phyloP scores from a whole-genome alignment of 1,140 invertebrate genomes.

The Trichoplusia ni region DNA sequence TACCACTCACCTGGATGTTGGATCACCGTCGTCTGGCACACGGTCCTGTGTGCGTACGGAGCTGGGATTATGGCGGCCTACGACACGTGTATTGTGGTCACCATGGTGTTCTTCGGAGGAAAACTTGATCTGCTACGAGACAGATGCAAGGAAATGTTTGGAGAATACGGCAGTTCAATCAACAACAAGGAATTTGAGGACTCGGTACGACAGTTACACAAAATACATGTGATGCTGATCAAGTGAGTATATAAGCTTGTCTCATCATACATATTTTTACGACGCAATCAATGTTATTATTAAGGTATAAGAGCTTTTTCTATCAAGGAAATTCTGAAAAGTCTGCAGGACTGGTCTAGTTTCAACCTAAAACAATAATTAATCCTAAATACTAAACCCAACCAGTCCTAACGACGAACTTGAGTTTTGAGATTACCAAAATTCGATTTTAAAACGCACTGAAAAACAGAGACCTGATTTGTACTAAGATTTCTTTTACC shows the following conservation, averaged over 20 bases:
- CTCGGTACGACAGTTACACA: slow-evolving; percentile 53
- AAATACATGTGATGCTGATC: slow-evolving; percentile 51
- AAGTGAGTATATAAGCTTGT: slow-evolving; percentile 64
- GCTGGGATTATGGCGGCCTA: slow-evolving; percentile 57
- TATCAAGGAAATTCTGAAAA: too few species aligned
- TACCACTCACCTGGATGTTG: slow-evolving; percentile 58
- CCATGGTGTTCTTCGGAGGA: slow-evolving; percentile 70
- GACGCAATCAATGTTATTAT: too few species aligned
- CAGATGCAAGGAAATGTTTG: slow-evolving; percentile 61
- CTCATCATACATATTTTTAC: not conserved
- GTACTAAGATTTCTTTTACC: too few species aligned
- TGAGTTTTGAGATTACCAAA: too few species aligned
- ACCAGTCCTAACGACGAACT: too few species aligned
- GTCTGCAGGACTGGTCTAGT: too few species aligned
- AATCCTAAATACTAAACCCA: too few species aligned
- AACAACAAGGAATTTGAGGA: slow-evolving; percentile 41
- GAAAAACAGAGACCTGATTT: too few species aligned
- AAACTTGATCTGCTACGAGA: slow-evolving; percentile 63
- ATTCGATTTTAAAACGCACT: too few species aligned
- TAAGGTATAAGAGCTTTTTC: too few species aligned
- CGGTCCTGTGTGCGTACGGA: slow-evolving; percentile 52
- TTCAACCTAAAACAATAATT: too few species aligned
- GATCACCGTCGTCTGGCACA: slow-evolving; percentile 61
- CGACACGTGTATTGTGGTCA: slow-evolving; percentile 57
- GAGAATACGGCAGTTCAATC: slow-evolving; percentile 14